Base-by-base conservation (phyloP, 2,797 vertebrate species). In the Chiropotes sagulatus region DNA sequence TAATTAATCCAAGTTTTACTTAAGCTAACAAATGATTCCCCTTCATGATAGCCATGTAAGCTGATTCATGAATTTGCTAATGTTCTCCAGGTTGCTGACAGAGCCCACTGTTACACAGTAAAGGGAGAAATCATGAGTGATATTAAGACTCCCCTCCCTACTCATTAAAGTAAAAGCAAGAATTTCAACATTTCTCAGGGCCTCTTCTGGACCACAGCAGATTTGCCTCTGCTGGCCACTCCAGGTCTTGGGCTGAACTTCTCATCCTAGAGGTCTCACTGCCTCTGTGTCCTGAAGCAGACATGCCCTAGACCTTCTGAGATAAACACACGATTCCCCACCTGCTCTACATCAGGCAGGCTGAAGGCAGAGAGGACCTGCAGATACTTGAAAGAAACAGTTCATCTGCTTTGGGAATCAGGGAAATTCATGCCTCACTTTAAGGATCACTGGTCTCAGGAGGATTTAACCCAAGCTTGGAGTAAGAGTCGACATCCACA, bases 1-100 rank as follows among this genome's bases (percentile, higher is more conserved):
- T 54, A 96, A 96, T 95, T 96, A 97, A 96, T 95, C 46, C 79
- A 81, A 14, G 46, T 92, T 96, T 93, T 83, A 84, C 72, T 54
- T 79, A 87, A 70, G 46, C 82, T 96, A 90, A 96, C 33, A 78
- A 92, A 90, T 41, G 48, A 52, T 52, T 94, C 93, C 79, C 72
- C 79, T 81, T 84, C 58, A 80, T 48, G 57, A 72, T 7, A 93
- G 89, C 39, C n/a, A 0, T 39, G 67, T 39, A 72, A 88, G 58
- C 82, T 79, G 61, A 89, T 70, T 89, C 86, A 44, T 4, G 2
- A 87, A 83, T 86, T 95, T 89, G 61, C 33, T 84, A 64, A 78
- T 82, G 57, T 86, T 91, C 44, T 86, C 67, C 39, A 57, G 33
- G 54, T 48, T 90, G 85, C 76, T 87, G 85, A 89, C 26, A 17